Evolutionary conservation across 2,888 invertebrate genomes (phyloP).

Genomic region (Torymus texanus): DNA sequence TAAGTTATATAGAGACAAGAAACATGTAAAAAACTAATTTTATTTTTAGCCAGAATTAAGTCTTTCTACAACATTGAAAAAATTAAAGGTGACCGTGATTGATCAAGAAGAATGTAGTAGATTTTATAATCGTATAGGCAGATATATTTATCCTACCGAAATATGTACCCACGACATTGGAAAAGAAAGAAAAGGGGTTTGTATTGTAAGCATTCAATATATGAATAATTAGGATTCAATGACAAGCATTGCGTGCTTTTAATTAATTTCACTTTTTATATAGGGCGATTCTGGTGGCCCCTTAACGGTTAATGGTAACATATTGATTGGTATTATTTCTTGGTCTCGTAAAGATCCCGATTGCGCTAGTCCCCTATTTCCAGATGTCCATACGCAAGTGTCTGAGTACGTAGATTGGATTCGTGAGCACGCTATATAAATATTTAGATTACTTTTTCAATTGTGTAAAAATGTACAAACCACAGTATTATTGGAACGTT

Average conservation of each 20-base stretch:
- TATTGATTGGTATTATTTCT: conserved; percentile 43
- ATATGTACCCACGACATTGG: conserved; percentile 41
- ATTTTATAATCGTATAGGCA: neutral
- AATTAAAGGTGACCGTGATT: conserved; percentile 35
- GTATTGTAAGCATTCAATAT: conserved; percentile 35
- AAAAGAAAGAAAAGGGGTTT: conserved; percentile 36
- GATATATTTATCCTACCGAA: conserved; percentile 35
- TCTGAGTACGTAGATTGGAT: conserved; percentile 49
- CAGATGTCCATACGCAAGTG: conserved; percentile 48
- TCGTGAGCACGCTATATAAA: neutral
- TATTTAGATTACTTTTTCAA: too few relatives aligned
- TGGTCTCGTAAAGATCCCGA: conserved; percentile 49
- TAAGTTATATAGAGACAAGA: neutral
- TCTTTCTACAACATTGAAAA: conserved; percentile 28
- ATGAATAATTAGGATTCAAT: neutral
- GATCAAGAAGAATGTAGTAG: conserved; percentile 37
- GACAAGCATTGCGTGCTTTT: neutral
- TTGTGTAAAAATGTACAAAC: too few relatives aligned
- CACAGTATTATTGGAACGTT: too few relatives aligned
- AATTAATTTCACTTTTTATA: neutral
- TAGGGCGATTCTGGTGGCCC: conserved; percentile 53
- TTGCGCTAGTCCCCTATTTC: conserved; percentile 46
- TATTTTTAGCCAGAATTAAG: conserved; percentile 3
- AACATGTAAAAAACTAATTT: neutral
- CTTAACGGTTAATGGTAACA: conserved; percentile 16